Evolutionary conservation across 37 sponge, comb jelly and placozoan species (phyloP).

Genomic region (Aphrocallistes beatrix): DNA sequence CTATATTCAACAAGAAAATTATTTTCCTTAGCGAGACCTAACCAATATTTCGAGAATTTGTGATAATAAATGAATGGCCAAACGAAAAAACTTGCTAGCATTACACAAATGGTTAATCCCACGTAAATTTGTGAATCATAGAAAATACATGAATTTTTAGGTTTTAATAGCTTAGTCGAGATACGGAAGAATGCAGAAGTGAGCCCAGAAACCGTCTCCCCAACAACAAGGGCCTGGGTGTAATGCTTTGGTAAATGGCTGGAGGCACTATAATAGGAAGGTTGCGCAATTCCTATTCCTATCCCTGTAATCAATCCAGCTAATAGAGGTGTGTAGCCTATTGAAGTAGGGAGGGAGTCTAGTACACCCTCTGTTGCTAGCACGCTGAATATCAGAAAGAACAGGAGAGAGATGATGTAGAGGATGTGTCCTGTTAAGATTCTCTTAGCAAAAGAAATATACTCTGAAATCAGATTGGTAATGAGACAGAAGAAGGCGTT

Average conservation of each 20-base stretch:
- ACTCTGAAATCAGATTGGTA: neutral
- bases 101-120: neutral
- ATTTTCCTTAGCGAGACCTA: neutral
- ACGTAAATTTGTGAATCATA: neutral
- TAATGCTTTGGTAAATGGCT: neutral
- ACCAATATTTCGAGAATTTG: neutral
- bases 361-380: neutral
- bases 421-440: neutral
- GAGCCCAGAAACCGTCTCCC: neutral
- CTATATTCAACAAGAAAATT: neutral
- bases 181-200: neutral
- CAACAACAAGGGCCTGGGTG: neutral
- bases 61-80: constrained; percentile 1
- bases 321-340: neutral
- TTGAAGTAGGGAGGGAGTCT: neutral
- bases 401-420: neutral
- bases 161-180: neutral
- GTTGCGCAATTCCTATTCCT: neutral
- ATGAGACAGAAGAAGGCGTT: neutral
- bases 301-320: neutral
- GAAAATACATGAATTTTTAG: neutral
- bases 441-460: neutral
- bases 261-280: neutral
- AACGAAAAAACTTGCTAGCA: neutral
- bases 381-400: neutral